phyloP scores from a whole-genome alignment of 1,140 invertebrate genomes.

The silkworm (Bombyx mori) region DNA sequence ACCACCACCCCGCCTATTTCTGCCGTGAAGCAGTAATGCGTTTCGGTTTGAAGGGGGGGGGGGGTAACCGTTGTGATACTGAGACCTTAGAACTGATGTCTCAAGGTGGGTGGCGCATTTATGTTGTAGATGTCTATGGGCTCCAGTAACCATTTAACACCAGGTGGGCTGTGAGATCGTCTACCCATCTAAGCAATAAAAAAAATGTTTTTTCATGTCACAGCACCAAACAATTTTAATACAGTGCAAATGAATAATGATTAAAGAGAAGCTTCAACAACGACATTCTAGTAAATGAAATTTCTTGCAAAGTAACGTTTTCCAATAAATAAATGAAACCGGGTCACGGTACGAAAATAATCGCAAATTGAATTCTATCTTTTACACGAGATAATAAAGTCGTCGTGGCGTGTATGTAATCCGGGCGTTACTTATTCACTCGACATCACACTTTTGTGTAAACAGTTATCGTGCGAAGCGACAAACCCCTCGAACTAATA shows the following conservation, averaged over 20 bases:
- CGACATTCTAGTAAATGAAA: conserved; percentile 1
- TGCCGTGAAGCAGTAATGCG: too few relatives aligned
- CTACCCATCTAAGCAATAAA: too few relatives aligned
- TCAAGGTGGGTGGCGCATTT: too few relatives aligned
- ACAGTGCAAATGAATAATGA: neutral
- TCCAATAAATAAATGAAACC: conserved; percentile 1
- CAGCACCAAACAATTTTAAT: too few relatives aligned
- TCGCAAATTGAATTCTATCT: conserved; percentile 2
- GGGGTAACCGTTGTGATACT: too few relatives aligned
- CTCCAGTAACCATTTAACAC: too few relatives aligned
- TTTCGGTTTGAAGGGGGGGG: too few relatives aligned
- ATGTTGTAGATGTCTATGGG: too few relatives aligned
- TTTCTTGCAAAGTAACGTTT: neutral
- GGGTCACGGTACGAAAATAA: conserved; percentile 1
- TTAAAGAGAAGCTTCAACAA: neutral
- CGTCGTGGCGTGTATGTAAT: neutral
- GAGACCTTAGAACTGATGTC: too few relatives aligned
- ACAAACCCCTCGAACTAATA: conserved; percentile 35
- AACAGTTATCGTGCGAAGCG: conserved; percentile 9
- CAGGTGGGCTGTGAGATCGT: too few relatives aligned
- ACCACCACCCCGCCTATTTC: too few relatives aligned
- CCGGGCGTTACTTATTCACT: conserved; percentile 1
- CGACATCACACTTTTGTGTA: conserved; percentile 3
- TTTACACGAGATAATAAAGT: conserved; percentile 11
- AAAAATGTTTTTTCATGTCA: too few relatives aligned